Conservation (phyloP, 2,113 vertebrate genomes). For the Trichechus manatus region DNA sequence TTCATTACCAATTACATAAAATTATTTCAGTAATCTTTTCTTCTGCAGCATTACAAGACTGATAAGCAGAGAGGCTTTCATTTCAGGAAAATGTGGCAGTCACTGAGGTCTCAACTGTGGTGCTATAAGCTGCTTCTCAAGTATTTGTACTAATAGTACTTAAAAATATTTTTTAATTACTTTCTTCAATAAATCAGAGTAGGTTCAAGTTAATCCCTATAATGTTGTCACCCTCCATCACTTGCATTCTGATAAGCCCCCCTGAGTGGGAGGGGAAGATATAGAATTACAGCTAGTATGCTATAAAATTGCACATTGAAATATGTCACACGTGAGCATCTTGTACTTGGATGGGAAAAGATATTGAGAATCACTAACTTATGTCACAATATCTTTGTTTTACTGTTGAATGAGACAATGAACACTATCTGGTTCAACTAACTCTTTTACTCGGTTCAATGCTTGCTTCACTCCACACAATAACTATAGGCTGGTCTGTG, state of each 20-base stretch:
- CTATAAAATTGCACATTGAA: neutral
- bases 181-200: slow-evolving; percentile 40
- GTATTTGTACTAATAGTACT: neutral
- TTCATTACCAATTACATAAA: slow-evolving; percentile 49
- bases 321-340: neutral
- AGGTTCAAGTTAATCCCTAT: slow-evolving; percentile 20
- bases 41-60: neutral
- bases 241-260: neutral
- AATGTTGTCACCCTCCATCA: neutral
- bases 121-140: neutral
- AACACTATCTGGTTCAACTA: neutral
- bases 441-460: neutral
- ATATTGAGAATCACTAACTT: neutral
- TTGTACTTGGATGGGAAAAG: neutral
- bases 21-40: neutral
- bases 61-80: neutral
- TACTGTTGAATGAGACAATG: neutral
- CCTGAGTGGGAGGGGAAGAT: neutral
- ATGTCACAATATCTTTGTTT: neutral
- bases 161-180: neutral
- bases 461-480: neutral
- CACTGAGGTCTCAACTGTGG: neutral
- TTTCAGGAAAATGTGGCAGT: slow-evolving; percentile 27
- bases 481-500: neutral
- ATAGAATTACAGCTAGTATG: neutral